Evolutionary conservation across 2,888 invertebrate species (phyloP), one percentile per base, ranked within the genome.

Genomic region (Drosophila aldrichi): DNA sequence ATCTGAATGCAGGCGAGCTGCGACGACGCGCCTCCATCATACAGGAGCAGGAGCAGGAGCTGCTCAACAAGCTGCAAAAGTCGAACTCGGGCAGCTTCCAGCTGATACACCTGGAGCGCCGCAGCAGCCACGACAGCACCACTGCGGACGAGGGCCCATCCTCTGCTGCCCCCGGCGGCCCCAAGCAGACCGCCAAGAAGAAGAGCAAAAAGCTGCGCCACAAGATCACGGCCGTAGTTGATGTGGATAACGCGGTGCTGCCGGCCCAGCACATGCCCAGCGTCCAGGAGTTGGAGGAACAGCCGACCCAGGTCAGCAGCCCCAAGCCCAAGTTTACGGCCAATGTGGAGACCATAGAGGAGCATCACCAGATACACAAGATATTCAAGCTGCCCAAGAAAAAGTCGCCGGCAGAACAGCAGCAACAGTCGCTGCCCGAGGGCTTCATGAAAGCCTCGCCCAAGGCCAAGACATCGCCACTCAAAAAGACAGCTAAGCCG

Each of bases 1-100:
- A 94, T 77, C 81, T 94, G 38, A 94, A 94, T 90, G 94, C 94
- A 0, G 94, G 94, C 0, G 94, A 93, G 69, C 90, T 94, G 51
- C 90, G 94, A 14, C 91, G 93, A 44, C 89, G 93, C 1, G 93
- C 92, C 8, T 93, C 92, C 0, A 74, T 93, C 3, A 94, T 96
- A 18, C 95, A 95, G 91, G 95, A 95, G 43, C 92, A 92, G 65
- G 93, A 93, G 69, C 91, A 91, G 29, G 91, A 92, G 68, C 74
- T 92, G 25, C 73, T 93, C 1, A 92, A 92, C 64, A 91, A 93
- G 69, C 49, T 93, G 32, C 93, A 93, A 63, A 91, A 92, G 40
- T 91, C 92, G 0, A 88, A 79, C 4, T 92, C 92, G 2, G 91
- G 91, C n/a, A 91, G 88, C 38, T 88, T 92, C 52, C 91, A 92